Evolutionary conservation across 2,888 invertebrate genomes (phyloP).

Genomic region (Aproaerema taeniolella): DNA sequence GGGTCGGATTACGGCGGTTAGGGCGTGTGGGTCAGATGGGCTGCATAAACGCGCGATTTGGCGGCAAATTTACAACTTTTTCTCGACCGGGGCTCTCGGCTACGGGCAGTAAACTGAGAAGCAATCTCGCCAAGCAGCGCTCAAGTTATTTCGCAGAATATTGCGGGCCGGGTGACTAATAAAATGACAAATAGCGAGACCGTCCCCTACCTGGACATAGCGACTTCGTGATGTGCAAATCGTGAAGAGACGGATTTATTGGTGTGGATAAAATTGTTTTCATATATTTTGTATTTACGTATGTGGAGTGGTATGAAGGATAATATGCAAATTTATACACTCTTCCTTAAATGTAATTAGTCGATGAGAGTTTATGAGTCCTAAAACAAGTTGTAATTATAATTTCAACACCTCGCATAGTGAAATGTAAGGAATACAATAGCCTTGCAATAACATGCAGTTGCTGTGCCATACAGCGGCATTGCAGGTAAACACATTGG

Average conservation of each 20-base stretch:
- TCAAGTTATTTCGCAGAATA: constrained; percentile 68
- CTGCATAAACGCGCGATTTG: constrained; percentile 69
- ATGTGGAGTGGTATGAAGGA: too few species aligned
- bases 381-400: not conserved
- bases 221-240: constrained; percentile 33
- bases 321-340: too few species aligned
- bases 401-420: not conserved
- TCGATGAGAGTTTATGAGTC: too few species aligned
- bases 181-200: constrained; percentile 70
- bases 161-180: constrained; percentile 66
- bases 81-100: constrained; percentile 52
- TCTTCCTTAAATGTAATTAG: too few species aligned
- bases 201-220: constrained; percentile 41
- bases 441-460: not conserved
- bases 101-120: constrained; percentile 64
- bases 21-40: constrained; percentile 59
- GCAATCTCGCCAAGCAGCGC: constrained; percentile 48
- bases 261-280: too few species aligned
- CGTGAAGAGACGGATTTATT: too few species aligned
- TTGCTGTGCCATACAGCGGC: not conserved
- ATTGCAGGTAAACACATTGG: constrained; percentile 12
- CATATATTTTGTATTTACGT: too few species aligned
- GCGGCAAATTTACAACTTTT: constrained; percentile 72
- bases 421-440: too few species aligned
- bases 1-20: constrained; percentile 47